Conservation (phyloP, 2,888 invertebrate species). For the Drosophila tripunctata region DNA sequence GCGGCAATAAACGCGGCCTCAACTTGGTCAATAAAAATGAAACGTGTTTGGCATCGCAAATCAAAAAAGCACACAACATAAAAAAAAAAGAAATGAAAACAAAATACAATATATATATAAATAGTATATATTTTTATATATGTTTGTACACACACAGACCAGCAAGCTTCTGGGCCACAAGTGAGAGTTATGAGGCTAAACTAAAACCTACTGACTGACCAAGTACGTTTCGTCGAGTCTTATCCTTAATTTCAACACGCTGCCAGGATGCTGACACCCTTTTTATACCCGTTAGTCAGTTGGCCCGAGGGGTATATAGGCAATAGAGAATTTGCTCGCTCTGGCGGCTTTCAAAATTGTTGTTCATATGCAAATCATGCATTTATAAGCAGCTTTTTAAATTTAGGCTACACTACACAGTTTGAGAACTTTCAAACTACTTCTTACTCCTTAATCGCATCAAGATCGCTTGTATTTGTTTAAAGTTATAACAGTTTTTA, state of each 20-base stretch:
- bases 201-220: constrained; percentile 5
- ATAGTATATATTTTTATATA: neutral
- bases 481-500: no score
- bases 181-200: constrained; percentile 19
- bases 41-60: constrained; percentile 61
- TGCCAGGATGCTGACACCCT: constrained; percentile 24
- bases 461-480: no score
- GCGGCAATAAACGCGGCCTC: constrained; percentile 69
- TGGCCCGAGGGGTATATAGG: neutral
- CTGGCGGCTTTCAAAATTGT: neutral
- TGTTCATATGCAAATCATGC: no score
- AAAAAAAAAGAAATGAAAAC: neutral
- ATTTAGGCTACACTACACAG: no score
- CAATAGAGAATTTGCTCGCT: neutral
- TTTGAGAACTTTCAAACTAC: no score
- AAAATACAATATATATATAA: constrained; percentile 3
- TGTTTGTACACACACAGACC: neutral
- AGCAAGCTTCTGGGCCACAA: neutral
- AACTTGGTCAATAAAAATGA: constrained; percentile 69
- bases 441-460: no score
- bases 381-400: no score
- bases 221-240: neutral
- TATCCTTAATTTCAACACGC: constrained; percentile 20
- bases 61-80: constrained; percentile 32
- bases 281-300: neutral